Evolutionary conservation across 2,797 vertebrate species (phyloP).

Genomic region (Dendrocincla fuliginosa): DNA sequence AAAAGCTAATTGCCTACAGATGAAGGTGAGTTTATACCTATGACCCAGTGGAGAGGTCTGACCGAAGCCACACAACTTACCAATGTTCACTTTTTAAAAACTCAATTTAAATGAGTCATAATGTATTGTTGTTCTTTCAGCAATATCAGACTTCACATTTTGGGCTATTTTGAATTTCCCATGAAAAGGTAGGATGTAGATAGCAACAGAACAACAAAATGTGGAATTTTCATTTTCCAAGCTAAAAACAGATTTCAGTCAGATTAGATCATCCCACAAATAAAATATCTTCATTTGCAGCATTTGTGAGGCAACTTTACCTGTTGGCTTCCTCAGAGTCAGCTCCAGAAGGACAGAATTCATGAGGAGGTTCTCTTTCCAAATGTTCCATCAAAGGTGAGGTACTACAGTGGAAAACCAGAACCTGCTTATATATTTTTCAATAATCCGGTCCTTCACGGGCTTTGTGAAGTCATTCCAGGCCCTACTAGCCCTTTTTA

Average conservation of each 20-base stretch:
- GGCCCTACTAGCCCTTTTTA: constrained; percentile 67
- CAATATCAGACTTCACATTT: neutral
- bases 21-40: neutral
- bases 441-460: constrained; percentile 64
- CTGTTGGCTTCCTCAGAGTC: constrained; percentile 71
- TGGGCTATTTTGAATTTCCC: neutral
- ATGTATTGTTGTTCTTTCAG: neutral
- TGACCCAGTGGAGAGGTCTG: constrained; percentile 19
- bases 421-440: constrained; percentile 73
- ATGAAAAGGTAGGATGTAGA: constrained; percentile 20
- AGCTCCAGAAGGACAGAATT: constrained; percentile 70
- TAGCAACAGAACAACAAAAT: constrained; percentile 40
- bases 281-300: constrained; percentile 70
- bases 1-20: neutral
- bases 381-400: constrained; percentile 72
- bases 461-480: constrained; percentile 71
- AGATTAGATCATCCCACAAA: constrained; percentile 51
- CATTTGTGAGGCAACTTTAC: constrained; percentile 75
- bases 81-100: neutral
- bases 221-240: constrained; percentile 44
- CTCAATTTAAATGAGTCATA: neutral
- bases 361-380: constrained; percentile 73
- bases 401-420: constrained; percentile 75
- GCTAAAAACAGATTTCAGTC: constrained; percentile 67
- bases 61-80: constrained; percentile 32